Evolutionary conservation across 2,113 vertebrate genomes (phyloP).

Genomic region (Pseudorhombus dupliciocellatus): DNA sequence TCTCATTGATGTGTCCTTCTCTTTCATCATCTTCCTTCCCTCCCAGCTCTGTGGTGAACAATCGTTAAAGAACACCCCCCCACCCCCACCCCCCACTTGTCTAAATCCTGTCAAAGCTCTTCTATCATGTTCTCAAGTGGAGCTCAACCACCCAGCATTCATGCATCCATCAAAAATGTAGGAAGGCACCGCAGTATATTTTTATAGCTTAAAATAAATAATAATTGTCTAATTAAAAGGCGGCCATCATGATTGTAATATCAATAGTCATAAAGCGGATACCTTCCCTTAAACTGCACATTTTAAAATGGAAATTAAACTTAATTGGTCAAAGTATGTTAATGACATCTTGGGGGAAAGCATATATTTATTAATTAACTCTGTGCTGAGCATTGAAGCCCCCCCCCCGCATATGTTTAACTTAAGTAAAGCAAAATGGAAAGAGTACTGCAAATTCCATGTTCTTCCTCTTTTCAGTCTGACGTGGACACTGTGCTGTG

Average conservation of each 20-base stretch:
- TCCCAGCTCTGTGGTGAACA: background rate
- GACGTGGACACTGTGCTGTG: background rate
- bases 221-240: too few relatives aligned
- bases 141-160: background rate
- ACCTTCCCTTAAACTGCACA: too few relatives aligned
- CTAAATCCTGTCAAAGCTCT: background rate
- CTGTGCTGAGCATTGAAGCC: constrained; percentile 1
- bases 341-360: background rate
- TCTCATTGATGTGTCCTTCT: background rate
- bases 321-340: background rate
- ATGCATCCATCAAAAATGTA: background rate
- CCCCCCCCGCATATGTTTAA: too few relatives aligned
- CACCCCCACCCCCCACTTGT: background rate
- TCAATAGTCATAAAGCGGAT: background rate
- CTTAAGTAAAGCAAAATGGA: too few relatives aligned
- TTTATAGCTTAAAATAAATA: too few relatives aligned
- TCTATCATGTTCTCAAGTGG: background rate
- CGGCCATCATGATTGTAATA: too few relatives aligned
- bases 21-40: constrained; percentile 22
- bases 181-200: too few relatives aligned
- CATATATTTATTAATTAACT: background rate
- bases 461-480: background rate
- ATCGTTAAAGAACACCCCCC: background rate
- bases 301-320: background rate
- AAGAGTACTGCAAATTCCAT: too few relatives aligned